Base-by-base conservation (phyloP, 2,888 invertebrate species). In the Neoscelio sp. region DNA sequence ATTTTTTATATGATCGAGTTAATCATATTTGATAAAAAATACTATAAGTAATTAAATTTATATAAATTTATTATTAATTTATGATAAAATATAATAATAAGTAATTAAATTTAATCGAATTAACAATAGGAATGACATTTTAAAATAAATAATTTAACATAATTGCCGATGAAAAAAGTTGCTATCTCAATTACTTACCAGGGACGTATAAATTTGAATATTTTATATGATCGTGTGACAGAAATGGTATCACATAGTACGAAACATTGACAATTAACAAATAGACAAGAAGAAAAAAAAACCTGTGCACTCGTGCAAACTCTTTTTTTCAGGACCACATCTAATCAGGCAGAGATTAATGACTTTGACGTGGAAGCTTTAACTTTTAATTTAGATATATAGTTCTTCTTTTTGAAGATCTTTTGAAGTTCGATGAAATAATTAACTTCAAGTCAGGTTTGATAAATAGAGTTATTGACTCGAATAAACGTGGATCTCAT, bases 161-260 rank as follows among this genome's bases (percentile, higher is more conserved):
- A 26, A 28, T 23, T 58, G 6, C 18, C 10, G 26, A 3, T 7
- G 30, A 10, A n/a, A 46, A 18, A 33, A 56, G 38, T 56, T 30
- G 52, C 67, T 26, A 23, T 38, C 46, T 46, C 38, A 56, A 18
- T 71, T 83, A 83, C 82, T 83, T 83, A 83, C 82, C 82, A 78
- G 35, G n/a, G 26, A 35, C 73, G 26, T 7, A 54, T 12, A 54
- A 35, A 54, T 75, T 12, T 15, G 38, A 17, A 12, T 38, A 38
- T 5, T 38, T 38, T 54, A 17, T 20, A 3, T 18, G 1, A 33
- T 50, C 30, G 15, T 30, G 2, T 30, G 13, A 8, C 30, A 30
- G 7, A 28, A 50, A 50, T 50, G 7, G 17, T 30, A 50, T 33
- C 60, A 62, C 60, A 44, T 60, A 35, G 44, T 20, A 46, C 8